These are phyloP conservation scores for Meiosimyza decipiens DNA, from an alignment of 2,888 invertebrate genomes.

Conservation along the genomic window DNA sequence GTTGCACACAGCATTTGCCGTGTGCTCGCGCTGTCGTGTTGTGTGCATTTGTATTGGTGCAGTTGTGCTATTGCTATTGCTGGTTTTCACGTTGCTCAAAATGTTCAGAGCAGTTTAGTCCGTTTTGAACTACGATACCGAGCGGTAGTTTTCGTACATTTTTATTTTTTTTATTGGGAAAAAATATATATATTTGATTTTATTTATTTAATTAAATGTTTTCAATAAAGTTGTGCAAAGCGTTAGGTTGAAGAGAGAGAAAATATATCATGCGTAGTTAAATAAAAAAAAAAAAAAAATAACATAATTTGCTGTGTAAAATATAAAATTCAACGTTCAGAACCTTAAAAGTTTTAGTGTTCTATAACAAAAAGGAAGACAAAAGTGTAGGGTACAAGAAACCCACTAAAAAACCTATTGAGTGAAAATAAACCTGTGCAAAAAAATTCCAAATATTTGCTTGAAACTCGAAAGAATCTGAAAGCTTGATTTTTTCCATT, in stretches of 20 bases:
- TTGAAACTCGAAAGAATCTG: slow-evolving; percentile 25
- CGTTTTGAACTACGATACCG: slow-evolving; percentile 64
- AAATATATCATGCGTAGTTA: slow-evolving; percentile 21
- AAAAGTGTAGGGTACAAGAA: slow-evolving; percentile 38
- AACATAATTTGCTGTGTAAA: slow-evolving; percentile 5
- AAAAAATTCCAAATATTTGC: slow-evolving; percentile 34
- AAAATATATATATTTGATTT: slow-evolving; percentile 10
- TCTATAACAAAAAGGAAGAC: slow-evolving; percentile 38
- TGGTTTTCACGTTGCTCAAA: slow-evolving; percentile 46
- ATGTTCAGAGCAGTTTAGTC: slow-evolving; percentile 58
- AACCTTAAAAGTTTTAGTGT: slow-evolving; percentile 29
- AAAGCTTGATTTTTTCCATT: slow-evolving; percentile 25
- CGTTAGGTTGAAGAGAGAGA: neutral
- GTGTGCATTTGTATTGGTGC: slow-evolving; percentile 29
- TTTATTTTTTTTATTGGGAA: slow-evolving; percentile 29
- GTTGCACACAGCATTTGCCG: neutral
- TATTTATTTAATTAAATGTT: too few relatives aligned
- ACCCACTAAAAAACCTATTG: slow-evolving; percentile 16
- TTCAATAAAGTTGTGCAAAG: neutral
- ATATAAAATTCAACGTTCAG: neutral
- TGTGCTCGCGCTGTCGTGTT: slow-evolving; percentile 2
- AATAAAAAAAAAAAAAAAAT: slow-evolving; percentile 39
- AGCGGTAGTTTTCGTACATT: slow-evolving; percentile 54
- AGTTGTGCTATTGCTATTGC: slow-evolving; percentile 25
- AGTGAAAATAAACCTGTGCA: slow-evolving; percentile 40